phyloP scores from a whole-genome alignment of 2,113 vertebrate species.

The Myrmecophaga tridactyla region DNA sequence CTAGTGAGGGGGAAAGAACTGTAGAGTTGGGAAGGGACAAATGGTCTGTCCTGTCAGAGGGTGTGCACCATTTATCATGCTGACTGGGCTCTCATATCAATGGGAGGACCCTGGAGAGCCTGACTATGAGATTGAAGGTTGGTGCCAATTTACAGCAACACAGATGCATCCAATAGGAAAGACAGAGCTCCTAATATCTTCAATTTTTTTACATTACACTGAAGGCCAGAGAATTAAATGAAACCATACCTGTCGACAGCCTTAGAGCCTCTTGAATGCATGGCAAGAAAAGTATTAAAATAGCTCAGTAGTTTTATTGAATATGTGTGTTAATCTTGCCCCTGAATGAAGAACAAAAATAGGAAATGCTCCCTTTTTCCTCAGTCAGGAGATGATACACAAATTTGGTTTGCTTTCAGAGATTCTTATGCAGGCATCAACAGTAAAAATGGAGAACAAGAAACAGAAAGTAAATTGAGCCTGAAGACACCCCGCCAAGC shows the following conservation, averaged over 20 bases:
- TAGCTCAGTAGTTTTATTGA: constrained; percentile 80
- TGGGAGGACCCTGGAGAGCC: constrained; percentile 83
- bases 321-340: constrained; percentile 74
- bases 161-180: constrained; percentile 83
- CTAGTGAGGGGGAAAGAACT: constrained; percentile 45
- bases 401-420: constrained; percentile 48
- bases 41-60: constrained; percentile 49
- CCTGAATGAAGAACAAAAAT: constrained; percentile 67
- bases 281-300: constrained; percentile 83
- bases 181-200: constrained; percentile 82
- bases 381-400: background rate
- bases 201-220: constrained; percentile 86
- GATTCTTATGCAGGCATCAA: background rate
- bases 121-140: constrained; percentile 84
- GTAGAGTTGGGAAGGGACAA: constrained; percentile 54
- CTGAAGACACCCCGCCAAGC: background rate
- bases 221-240: constrained; percentile 86
- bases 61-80: constrained; percentile 81
- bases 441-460: background rate
- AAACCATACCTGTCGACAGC: constrained; percentile 82
- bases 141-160: constrained; percentile 83
- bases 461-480: background rate
- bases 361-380: constrained; percentile 66
- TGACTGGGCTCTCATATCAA: constrained; percentile 82
- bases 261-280: constrained; percentile 79